Evolutionary conservation across 2,113 vertebrate species (phyloP), one percentile per base, ranked within the genome.

Genomic region (Vombatus ursinus): DNA sequence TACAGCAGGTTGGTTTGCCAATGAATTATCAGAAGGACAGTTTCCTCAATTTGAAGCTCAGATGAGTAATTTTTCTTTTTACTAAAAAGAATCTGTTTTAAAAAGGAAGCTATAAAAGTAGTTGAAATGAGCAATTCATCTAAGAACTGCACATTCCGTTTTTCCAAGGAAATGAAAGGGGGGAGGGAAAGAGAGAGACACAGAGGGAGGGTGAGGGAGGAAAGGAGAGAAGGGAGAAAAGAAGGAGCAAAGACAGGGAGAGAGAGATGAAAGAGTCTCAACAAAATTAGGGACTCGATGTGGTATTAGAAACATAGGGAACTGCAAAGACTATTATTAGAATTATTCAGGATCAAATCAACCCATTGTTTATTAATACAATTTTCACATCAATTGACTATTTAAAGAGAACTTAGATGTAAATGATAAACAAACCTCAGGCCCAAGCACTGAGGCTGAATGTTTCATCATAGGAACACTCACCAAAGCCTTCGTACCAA

Each of bases 261-360:
- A 77, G 61, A 77, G 25, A 57, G 28, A 61, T 9, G 8, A 28
- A 26, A 57, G 10, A 61, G 11, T 37, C 57, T 61, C 28, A 6
- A 77, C 68, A 77, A 77, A 77, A 77, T 16, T 19, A 22, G 68
- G 14, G 68, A n/a, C 5, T n/a, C 6, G 5, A 1, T 93, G 12
- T 44, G 0, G 14, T 92, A 90, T 77, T 47, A 92, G 25, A 52
- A 94, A 92, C 2, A 4, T 51, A 28, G 53, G 25, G 50, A 51
- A 52, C 49, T 49, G 9, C 25, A 77, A 77, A 12, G 10, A 92
- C 52, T 0, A 52, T 52, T 93, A 94, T 93, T 52, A 95, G 3
- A 44, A 96, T 90, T 97, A 95, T 94, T 50, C 96, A 96, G 50
- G 53, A 94, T 94, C 51, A 96, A 97, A 97, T 96, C 84, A 95